Base-by-base conservation (phyloP, 2,888 invertebrate species). In the Calephelis perditalis region DNA sequence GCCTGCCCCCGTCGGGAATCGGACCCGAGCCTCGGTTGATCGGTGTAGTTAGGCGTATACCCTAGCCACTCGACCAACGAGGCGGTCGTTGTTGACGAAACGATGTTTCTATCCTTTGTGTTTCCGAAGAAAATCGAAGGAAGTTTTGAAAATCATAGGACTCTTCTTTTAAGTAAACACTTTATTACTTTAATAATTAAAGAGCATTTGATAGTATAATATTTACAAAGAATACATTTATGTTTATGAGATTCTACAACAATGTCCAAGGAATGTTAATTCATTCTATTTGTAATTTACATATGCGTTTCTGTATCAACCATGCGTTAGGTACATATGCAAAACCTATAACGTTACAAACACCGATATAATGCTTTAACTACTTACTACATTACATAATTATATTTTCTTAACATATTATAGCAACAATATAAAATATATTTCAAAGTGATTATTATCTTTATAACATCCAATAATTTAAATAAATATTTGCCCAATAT, bases 161-260 rank as follows among this genome's bases (percentile, higher is more conserved):
- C 6, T 7, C 40, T 40, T 7, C 40, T 40, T 40, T 40, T 6
- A 40, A 40, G 40, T 40, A 40, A 26, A 26, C 26, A 26, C 26
- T 40, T 7, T 40, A 40, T 5, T 40, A 7, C 8, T 7, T 40
- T 40, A 40, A 7, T 40, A 40, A 40, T 7, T 40, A 7, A 40
- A 40, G 8, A 7, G 40, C 8, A 40, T 40, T 7, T 40, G 1
- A 40, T 40, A 40, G 8, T 40, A 40, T 6, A 40, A 40, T 52
- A 52, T 52, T 35, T 52, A 52, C 45, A 62, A 36, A 55, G 12
- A 46, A 55, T 43, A 52, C 40, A 40, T 40, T 58, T 58, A 63
- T 10, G 59, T 45, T 59, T 62, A 59, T 57, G 67, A 64, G 66
- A 67, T 71, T 71, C 70, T 65, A 54, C 61, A 65, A 61, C 46